Evolutionary conservation across 2,797 vertebrate species (phyloP), one percentile per base, ranked within the genome.

Genomic region (Tarsius wallacei): DNA sequence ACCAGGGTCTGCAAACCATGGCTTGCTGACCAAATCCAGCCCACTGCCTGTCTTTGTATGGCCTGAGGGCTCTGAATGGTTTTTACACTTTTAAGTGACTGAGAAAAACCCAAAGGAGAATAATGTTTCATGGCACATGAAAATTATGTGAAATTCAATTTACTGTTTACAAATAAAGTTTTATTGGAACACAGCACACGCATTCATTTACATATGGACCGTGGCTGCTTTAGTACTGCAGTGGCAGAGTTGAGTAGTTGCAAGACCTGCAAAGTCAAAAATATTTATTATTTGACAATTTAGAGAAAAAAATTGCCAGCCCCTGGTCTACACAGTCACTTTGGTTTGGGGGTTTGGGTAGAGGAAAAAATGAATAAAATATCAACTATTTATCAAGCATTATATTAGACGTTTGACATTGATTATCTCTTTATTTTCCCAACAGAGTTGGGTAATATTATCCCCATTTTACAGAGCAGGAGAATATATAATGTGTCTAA

Each of bases 1-100:
- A 13, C 22, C 21, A 28, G 61, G 2, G 19, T 93, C 76, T 57
- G 26, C 6, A 77, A 68, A 83, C 19, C 22, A 70, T 24, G 36
- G 36, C n/a, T n/a, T n/a, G 1, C 19, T 12, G 59, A 17, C 51
- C 80, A 94, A 11, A 63, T 87, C 61, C 5, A 84, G 33, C 22
- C 31, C 2, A 42, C 74, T 74, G 15, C 1, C 61, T 71, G 1
- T 92, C 90, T 89, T 70, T 14, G 5, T 53, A 70, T 9, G 10
- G 42, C 17, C 63, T 84, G 21, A 88, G 53, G 42, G 26, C 13
- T 89, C 82, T 94, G 28, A 90, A 78, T 90, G 36, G 26, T 68
- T 94, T 95, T 94, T 71, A 59, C 17, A 51, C 92, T 95, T 97
- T 96, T 64, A 74, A 95, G 22, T 91, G n/a, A 51, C 77, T 86